phyloP scores from a whole-genome alignment of 2,888 invertebrate genomes.

The Deroplatys truncata region DNA sequence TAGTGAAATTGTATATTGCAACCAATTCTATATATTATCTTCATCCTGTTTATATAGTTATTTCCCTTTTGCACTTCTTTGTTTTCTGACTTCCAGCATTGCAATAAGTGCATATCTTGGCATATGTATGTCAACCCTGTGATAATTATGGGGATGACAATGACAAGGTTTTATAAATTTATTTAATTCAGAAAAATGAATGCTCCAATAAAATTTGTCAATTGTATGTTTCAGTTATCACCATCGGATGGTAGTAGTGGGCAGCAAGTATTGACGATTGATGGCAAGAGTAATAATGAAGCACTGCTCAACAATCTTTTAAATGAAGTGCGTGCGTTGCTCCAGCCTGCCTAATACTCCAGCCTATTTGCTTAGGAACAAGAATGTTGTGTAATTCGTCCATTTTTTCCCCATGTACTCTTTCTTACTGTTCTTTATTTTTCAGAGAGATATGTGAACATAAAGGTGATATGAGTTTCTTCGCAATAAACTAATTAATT shows the following conservation, averaged over 20 bases:
- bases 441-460: not conserved
- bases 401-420: not conserved
- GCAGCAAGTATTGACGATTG: constrained; percentile 29
- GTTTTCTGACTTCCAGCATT: too few relatives aligned
- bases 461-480: not conserved
- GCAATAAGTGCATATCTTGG: too few relatives aligned
- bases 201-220: not conserved
- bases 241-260: constrained; percentile 6
- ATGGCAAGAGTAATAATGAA: constrained; percentile 35
- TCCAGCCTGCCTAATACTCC: not conserved
- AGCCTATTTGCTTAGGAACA: not conserved
- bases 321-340: constrained; percentile 15
- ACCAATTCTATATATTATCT: too few relatives aligned
- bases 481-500: not conserved
- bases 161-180: not conserved
- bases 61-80: too few relatives aligned
- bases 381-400: not conserved
- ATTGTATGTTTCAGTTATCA: not conserved
- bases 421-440: not conserved
- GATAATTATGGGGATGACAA: not conserved
- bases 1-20: too few relatives aligned
- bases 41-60: too few relatives aligned
- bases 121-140: too few relatives aligned
- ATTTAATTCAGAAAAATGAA: not conserved
- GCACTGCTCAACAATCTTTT: constrained; percentile 17